Base-by-base conservation (phyloP, 1,140 invertebrate genomes). In the Coptotermes formosanus region DNA sequence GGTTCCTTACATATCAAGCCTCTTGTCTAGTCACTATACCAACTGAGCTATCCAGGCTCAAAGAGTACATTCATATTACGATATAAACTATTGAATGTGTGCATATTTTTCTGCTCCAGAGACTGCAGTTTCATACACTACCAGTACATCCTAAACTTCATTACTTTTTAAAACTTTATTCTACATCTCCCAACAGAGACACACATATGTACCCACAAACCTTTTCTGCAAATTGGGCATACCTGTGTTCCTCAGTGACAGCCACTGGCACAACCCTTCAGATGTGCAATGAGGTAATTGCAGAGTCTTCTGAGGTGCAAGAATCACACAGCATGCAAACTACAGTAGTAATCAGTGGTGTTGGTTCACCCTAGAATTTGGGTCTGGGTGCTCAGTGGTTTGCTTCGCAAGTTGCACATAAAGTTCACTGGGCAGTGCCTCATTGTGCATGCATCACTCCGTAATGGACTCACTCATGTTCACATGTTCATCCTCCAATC, bases 231-330 rank as follows among this genome's bases (percentile, higher is more conserved):
- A 98, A 98, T 88, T 97, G 92, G 12, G 98, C 97, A 91, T 97
- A 99, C 91, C 98, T 97, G 11, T 97, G 98, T 90, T 99, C 98
- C 90, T 99, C 97, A 3, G 96, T 96, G 32, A 98, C 95, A 95
- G 91, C 98, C 97, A 83, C 96, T 95, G 45, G 96, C 94, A 89
- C 97, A 97, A 88, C 97, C 93, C 88, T 97, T 95, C 84, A 99
- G 91, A 91, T 99, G 98, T 19, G 97, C 94, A 43, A 98, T 95
- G n/a, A 99, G 92, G 91, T 98, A 97, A 86, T 97, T 95, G 64
- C 97, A 98, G 93, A 0, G 95, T 92, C 89, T 96, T 96, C 88
- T 96, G 95, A 3, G 96, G 94, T 64, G 98, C 98, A 38, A 97
- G 91, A 84, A 98, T 95, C 0, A 98, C 95, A 75, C 96, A 97